Base-by-base conservation (phyloP, 1,140 invertebrate species). In the Drosophila equinoxialis region DNA sequence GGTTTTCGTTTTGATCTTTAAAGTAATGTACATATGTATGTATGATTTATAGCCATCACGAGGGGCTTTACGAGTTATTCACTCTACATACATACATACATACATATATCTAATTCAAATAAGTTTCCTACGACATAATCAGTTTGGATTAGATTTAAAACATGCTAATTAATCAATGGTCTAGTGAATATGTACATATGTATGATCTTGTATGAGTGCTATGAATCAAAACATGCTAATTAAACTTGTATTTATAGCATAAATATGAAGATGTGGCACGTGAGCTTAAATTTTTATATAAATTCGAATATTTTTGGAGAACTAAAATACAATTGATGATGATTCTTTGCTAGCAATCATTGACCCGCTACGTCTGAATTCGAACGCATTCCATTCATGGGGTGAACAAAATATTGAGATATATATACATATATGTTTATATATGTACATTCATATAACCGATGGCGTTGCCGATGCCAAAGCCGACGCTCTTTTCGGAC, bases 401-500 rank as follows among this genome's bases (percentile, higher is more conserved):
- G 3, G 8, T 7, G 11, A 51, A 20, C 23, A 17, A 10, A 8
- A 51, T 23, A 8, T 2, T 8, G 8, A 42, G 0, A 42, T 14
- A 14, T 41, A n/a, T 13, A 41, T 3, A 11, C 14, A 45, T 14
- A 11, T 42, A 45, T 14, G 13, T 7, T n/a, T n/a, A 14, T 45
- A 8, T 14, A 17, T 45, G 2, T n/a, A 42, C n/a, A n/a, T 42
- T 5, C 11, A 13, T 45, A 17, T 45, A 45, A 14, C 42, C 42
- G 45, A 51, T 51, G 45, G 17, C 45, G 20, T 7, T 59, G 68
- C 45, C 45, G 20, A 7, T 63, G 68, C 54, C 69, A 66, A 30
- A 30, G 30, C 30, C 30, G 65, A 77, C 76, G 74, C 79, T 60
- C 75, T 54, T 59, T 71, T 78, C 77, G 58, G 59, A 70, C 79